Evolutionary conservation across 2,113 vertebrate genomes (phyloP).

Genomic region (Maccullochella peelii): DNA sequence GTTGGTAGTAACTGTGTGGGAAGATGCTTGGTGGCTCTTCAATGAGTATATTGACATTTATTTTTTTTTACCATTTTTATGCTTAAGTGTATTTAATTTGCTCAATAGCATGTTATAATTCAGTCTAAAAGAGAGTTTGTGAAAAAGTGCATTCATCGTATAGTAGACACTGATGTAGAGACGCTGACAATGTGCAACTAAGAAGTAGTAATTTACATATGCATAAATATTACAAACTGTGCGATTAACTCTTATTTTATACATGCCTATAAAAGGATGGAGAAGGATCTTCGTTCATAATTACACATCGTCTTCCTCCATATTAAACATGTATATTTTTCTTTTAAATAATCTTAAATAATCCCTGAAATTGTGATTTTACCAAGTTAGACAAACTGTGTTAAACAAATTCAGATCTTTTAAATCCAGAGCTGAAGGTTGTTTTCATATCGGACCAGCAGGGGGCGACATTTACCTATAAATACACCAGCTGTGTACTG

Average conservation of each 20-base stretch:
- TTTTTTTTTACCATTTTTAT: background rate
- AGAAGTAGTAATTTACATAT: background rate
- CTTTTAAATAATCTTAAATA: background rate
- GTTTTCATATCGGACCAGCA: conserved; percentile 51
- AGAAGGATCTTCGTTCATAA: background rate
- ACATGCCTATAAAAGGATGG: background rate
- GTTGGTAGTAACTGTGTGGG: background rate
- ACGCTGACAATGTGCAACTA: background rate
- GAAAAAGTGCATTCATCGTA: background rate
- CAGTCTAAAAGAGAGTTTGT: background rate
- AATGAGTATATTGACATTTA: background rate
- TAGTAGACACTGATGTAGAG: background rate
- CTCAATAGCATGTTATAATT: background rate
- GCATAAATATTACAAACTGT: background rate
- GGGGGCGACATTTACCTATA: conserved; percentile 49
- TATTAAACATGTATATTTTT: background rate
- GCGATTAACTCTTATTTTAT: background rate
- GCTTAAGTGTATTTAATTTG: background rate
- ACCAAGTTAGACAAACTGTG: background rate
- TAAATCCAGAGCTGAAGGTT: background rate
- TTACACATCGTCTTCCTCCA: no score
- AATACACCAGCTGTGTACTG: background rate
- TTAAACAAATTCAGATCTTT: background rate
- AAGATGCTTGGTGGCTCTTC: background rate
- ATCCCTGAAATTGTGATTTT: background rate